A percentile compares a stretch with the other conserved stretches of the same genome.
phyloP scores from a whole-genome alignment of 2,797 vertebrate species.

The Jordanella pulchra region DNA sequence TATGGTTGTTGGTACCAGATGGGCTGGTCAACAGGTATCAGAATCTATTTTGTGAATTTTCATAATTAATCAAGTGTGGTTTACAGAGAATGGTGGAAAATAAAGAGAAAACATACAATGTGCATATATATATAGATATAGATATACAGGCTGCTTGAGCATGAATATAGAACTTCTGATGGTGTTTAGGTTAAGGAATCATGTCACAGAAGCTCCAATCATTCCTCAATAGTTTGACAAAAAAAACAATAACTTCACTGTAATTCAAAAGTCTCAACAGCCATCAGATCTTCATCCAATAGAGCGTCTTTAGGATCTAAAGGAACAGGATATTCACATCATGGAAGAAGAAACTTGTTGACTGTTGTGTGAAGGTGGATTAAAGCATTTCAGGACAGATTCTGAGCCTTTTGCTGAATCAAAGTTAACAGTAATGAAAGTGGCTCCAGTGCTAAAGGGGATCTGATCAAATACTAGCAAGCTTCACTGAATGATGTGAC shows the following conservation, averaged over 20 bases:
- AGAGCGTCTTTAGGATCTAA: neutral
- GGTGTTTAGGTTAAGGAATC: neutral
- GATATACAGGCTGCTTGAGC: no score
- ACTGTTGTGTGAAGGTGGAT: no score
- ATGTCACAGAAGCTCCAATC: no score
- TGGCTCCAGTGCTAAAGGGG: neutral
- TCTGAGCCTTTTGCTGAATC: neutral
- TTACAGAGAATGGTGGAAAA: neutral
- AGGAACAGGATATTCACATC: no score
- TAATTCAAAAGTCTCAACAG: neutral
- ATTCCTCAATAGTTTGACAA: neutral
- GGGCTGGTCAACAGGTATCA: neutral
- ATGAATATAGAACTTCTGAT: no score
- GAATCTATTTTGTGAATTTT: neutral
- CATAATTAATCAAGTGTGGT: neutral
- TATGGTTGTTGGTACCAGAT: neutral
- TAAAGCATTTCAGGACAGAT: no score
- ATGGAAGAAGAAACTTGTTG: no score
- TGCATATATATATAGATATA: no score
- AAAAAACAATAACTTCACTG: neutral
- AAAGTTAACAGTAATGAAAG: neutral
- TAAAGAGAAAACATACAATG: neutral
- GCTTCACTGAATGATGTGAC: neutral
- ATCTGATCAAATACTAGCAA: neutral
- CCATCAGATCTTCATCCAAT: neutral